Evolutionary conservation across 2,113 vertebrate genomes (phyloP), one percentile per base, ranked within the genome.

Genomic region (Toxostoma redivivum): DNA sequence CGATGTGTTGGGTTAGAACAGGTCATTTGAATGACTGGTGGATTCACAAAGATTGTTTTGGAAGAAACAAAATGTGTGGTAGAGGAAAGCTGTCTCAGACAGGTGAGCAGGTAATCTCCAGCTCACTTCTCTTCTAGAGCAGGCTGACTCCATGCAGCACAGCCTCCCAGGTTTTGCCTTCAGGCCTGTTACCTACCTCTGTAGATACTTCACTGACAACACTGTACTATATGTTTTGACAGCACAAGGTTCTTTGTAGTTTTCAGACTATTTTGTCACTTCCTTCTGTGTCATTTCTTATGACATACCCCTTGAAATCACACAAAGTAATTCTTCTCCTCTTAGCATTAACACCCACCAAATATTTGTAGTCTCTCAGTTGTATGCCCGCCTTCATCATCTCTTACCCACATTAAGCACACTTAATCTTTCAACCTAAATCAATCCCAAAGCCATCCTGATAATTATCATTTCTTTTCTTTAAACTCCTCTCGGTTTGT

Each of bases 351-450:
- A 82, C 86, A 87, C 57, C 27, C 33, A 9, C 35, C 53, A 84
- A 96, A 86, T 94, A 94, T 92, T 95, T 95, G 91, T 74, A 92
- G 77, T 78, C 76, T 92, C 23, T 70, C 73, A 45, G n/a, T 12
- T 12, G 19, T 38, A 50, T 65, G 61, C n/a, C 42, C 0, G 1
- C 66, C 77, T 92, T 89, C 60, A 45, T 72, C 31, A 45, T 82
- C 70, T 73, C 60, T 44, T 72, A 66, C 35, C 25, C 58, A 77
- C 44, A 72, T 69, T 76, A 77, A 79, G 66, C 62, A 82, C 45
- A 76, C 69, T 19, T 48, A 57, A 62, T 94, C 70, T 85, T 92
- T 89, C 70, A 61, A 72, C 35, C 23, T 80, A 74, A 86, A 86
- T 90, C 50, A 88, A 11, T 90, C 81, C 67, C 78, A 27, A 72